phyloP scores from a whole-genome alignment of 2,888 invertebrate genomes.

The Artemia sinica region DNA sequence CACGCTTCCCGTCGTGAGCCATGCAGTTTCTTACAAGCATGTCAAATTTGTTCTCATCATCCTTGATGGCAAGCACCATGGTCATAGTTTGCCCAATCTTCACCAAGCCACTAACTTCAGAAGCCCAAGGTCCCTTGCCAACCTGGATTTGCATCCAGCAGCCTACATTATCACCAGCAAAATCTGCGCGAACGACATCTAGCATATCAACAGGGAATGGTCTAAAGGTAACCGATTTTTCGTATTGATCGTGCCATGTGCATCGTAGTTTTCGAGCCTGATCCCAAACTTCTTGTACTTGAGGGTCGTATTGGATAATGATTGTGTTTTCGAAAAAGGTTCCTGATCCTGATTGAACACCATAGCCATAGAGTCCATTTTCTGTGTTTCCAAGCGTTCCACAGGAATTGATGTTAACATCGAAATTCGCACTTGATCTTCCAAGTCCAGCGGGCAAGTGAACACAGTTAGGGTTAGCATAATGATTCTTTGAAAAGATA shows the following conservation, averaged over 20 bases:
- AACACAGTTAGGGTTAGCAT: constrained; percentile 77
- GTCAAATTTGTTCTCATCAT: constrained; percentile 84
- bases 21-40: constrained; percentile 87
- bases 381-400: constrained; percentile 82
- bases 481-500: constrained; percentile 83
- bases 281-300: constrained; percentile 89
- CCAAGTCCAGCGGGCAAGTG: constrained; percentile 76
- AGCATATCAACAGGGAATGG: constrained; percentile 90
- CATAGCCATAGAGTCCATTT: constrained; percentile 69
- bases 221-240: constrained; percentile 81
- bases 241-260: constrained; percentile 89
- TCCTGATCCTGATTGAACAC: constrained; percentile 58
- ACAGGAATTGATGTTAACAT: constrained; percentile 75
- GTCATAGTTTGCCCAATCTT: constrained; percentile 94
- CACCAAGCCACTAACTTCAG: constrained; percentile 78
- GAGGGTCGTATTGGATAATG: constrained; percentile 78
- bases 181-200: constrained; percentile 82
- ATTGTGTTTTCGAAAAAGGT: constrained; percentile 86
- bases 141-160: constrained; percentile 97
- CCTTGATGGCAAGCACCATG: constrained; percentile 85
- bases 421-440: constrained; percentile 67
- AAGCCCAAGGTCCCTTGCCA: constrained; percentile 86
- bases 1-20: constrained; percentile 81
- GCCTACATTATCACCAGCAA: constrained; percentile 84
- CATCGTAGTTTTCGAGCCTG: constrained; percentile 77